Conservation (phyloP, 1,140 invertebrate species). For the Helicoverpa armigera region DNA sequence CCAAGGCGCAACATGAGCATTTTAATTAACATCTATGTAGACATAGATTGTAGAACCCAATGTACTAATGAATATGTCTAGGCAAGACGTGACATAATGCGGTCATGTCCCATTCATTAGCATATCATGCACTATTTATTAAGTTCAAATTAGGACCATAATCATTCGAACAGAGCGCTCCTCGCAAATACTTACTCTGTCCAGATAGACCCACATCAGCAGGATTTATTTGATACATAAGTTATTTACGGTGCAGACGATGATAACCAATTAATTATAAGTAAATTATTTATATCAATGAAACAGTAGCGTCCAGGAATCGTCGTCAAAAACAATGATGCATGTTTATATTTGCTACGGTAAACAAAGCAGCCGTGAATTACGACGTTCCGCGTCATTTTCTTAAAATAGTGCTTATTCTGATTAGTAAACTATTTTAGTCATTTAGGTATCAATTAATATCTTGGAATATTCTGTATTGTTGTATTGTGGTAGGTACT, state of each 20-base stretch:
- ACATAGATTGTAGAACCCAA: neutral
- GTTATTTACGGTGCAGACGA: neutral
- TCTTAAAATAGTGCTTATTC: constrained; percentile 18
- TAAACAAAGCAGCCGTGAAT: constrained; percentile 6
- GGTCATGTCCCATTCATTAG: constrained; percentile 33
- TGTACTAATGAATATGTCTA: neutral
- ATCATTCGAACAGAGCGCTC: neutral
- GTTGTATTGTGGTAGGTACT: no score
- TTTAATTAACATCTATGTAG: constrained; percentile 16
- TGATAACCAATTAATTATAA: constrained; percentile 13
- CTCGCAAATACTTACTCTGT: neutral
- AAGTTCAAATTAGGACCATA: neutral
- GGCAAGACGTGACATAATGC: constrained; percentile 18
- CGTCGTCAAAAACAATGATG: constrained; percentile 37
- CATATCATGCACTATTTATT: constrained; percentile 35
- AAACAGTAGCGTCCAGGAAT: constrained; percentile 17
- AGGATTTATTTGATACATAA: neutral
- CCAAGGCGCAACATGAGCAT: neutral
- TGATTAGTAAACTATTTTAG: neutral
- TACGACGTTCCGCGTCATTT: neutral
- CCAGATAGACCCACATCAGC: neutral
- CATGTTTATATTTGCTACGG: constrained; percentile 32
- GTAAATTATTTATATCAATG: constrained; percentile 41
- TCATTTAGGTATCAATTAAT: neutral
- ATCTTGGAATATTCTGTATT: no score